These are phyloP conservation scores for Phoebastria nigripes DNA, from an alignment of 2,797 vertebrate genomes.

Conservation along the genomic window DNA sequence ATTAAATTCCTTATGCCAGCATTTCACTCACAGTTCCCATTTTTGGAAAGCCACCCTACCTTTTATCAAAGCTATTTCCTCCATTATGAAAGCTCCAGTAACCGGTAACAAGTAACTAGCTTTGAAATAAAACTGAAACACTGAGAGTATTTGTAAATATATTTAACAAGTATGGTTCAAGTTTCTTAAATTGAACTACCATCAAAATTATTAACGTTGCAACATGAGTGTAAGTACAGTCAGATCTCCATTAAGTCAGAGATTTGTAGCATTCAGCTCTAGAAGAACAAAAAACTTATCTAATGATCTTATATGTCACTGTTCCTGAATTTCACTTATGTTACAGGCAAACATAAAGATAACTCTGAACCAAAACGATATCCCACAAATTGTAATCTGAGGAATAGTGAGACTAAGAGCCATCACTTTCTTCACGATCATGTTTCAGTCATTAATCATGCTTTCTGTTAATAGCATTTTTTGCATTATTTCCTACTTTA, in stretches of 20 bases:
- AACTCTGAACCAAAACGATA: neutral
- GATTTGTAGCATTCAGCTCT: neutral
- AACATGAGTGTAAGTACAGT: neutral
- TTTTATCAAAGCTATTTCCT: neutral
- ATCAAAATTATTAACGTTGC: neutral
- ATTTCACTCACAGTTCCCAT: neutral
- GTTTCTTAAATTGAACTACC: neutral
- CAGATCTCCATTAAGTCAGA: neutral
- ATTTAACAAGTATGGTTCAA: neutral
- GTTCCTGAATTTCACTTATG: neutral
- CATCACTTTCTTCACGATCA: neutral
- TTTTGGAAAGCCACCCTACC: neutral
- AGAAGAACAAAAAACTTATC: neutral
- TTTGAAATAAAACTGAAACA: neutral
- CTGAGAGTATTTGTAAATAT: neutral
- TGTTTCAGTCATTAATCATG: rapidly evolving
- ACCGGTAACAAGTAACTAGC: neutral
- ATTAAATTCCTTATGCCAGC: neutral
- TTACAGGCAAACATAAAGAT: neutral
- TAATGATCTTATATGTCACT: neutral
- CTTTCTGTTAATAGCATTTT: neutral
- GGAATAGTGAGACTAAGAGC: neutral
- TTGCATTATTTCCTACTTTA: neutral
- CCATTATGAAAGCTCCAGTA: neutral
- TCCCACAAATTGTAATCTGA: neutral